Evolutionary conservation across 2,113 vertebrate genomes (phyloP), one percentile per base, ranked within the genome.

Genomic region (Phylloscopus trochilus): DNA sequence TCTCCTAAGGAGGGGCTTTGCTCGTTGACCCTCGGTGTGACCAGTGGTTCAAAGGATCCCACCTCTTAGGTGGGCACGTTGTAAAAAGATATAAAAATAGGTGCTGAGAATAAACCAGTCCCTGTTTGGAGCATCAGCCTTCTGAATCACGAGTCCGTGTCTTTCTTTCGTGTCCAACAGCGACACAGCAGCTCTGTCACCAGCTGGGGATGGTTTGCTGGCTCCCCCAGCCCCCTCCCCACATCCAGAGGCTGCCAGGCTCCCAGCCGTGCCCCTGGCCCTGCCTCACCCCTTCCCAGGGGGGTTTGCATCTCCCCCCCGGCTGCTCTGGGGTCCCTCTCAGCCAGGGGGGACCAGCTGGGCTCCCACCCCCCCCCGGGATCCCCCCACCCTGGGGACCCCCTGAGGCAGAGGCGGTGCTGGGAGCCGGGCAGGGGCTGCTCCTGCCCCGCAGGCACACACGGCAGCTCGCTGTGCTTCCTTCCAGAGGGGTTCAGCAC

Each of bases 371-470:
- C 6, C 6, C 33, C 47, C 46, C 74, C 6, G 35, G 24, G 37
- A 8, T 47, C 9, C 60, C 35, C n/a, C 11, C 17, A 10, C 19
- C 10, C 11, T 16, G 0, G 6, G 63, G 9, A 3, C 15, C 23
- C 11, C 31, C 74, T 1, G 63, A 59, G n/a, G 12, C 31, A 24
- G n/a, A n/a, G n/a, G n/a, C n/a, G n/a, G 75, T 16, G 46, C 28
- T 19, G 83, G 68, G 26, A 72, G 30, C 68, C 19, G 0, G 1
- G 28, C 5, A 0, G 6, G 19, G 20, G 13, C 33, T 7, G 0
- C 0, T 41, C 41, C 58, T 7, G 13, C 56, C 23, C 26, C 23
- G 55, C 49, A 11, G 3, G 31, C 44, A 41, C 58, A 0, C 37
- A 12, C 26, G 4, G 47, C 22, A 1, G 63, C 37, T 63, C 76